These are phyloP conservation scores for Parazoanthus swiftii DNA, from an alignment of 92 coral and sea anemone species.

Conservation along the genomic window DNA sequence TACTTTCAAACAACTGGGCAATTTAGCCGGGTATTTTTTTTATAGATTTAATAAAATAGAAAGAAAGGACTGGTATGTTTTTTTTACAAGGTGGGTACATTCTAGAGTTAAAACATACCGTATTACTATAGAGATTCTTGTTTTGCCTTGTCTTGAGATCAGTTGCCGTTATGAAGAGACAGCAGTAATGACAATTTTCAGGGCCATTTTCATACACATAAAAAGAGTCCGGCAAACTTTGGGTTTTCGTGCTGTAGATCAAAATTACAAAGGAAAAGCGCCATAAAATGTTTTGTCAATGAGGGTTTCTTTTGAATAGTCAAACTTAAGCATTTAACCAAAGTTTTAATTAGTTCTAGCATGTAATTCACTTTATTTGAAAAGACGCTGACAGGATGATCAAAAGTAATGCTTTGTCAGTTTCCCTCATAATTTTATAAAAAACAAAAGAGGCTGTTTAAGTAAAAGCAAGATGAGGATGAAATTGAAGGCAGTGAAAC, in stretches of 20 bases:
- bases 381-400: neutral
- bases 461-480: no score
- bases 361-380: no score
- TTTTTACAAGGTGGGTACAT: neutral
- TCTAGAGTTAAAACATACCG: neutral
- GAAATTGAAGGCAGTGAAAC: neutral
- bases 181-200: neutral
- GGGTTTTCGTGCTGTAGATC: neutral
- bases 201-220: neutral
- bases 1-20: neutral
- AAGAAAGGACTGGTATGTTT: neutral
- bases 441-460: neutral
- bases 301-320: neutral
- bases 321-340: neutral
- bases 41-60: no score
- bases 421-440: neutral
- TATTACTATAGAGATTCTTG: neutral
- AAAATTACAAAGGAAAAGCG: neutral
- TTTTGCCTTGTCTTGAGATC: neutral
- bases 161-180: neutral
- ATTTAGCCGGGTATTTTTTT: neutral
- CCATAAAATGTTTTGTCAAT: no score
- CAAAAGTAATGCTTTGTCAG: neutral
- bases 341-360: neutral
- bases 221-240: neutral